Base-by-base conservation (phyloP, 2,797 vertebrate genomes). In the Glossophaga mutica region DNA sequence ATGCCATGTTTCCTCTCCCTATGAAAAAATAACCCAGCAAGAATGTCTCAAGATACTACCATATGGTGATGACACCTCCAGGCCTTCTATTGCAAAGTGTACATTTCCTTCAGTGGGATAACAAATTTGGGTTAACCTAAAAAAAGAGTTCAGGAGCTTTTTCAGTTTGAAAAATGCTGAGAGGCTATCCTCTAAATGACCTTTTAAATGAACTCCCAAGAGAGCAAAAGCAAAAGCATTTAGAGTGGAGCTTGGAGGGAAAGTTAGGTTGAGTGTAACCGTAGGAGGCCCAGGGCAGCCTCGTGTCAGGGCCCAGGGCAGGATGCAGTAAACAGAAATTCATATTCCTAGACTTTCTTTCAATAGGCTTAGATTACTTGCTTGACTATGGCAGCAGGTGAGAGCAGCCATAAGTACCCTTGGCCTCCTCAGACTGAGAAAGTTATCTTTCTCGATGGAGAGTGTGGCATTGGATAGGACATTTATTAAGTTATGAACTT, bases 41-140 rank as follows among this genome's bases (percentile, higher is more conserved):
- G 90, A 91, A 46, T 15, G 44, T 90, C 67, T 74, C 46, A 46
- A 87, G 68, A 68, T 73, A 39, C 34, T 77, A 21, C 42, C n/a
- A 88, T 50, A 90, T 88, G 11, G 65, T 44, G 90, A 39, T 48
- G 55, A 79, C n/a, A 94, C 71, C 42, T 89, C 46, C 34, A 93
- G 73, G 65, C 9, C 42, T 87, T 79, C 71, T 87, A 73, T 29
- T 89, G 70, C 2, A 95, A 94, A 95, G 83, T 37, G 44, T 26
- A 83, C 29, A 68, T 89, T 92, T 94, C 57, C n/a, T 96, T 67
- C 34, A 55, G 71, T 91, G 32, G 26, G 34, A 79, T 57, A 92
- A 84, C 87, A 90, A 73, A 83, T 73, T 79, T 39, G 50, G 22
- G 50, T 83, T 76, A 88, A 94, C 34, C 34, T 97, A 82, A 87